Evolutionary conservation across 2,797 vertebrate genomes (phyloP).

Genomic region (Intellagama lesueurii): DNA sequence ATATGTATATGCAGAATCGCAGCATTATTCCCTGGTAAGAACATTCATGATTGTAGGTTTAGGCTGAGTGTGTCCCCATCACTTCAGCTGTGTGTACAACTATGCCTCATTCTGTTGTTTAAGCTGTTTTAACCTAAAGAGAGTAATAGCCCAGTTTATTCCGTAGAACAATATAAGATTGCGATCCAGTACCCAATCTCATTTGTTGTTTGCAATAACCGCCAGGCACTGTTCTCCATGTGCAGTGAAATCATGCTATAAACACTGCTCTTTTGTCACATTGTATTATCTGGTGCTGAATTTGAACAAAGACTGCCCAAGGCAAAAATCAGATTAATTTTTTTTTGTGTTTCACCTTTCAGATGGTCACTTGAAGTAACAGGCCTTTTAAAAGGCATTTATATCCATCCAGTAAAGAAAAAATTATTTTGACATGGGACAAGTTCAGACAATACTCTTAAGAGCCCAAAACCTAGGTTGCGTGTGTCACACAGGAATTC

Average conservation of each 20-base stretch:
- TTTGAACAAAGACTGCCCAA: slow-evolving; percentile 37
- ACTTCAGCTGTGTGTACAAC: background rate
- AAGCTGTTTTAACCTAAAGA: background rate
- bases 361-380: background rate
- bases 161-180: background rate
- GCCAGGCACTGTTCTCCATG: background rate
- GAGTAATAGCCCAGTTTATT: background rate
- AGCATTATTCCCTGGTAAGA: background rate
- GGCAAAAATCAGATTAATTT: background rate
- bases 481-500: background rate
- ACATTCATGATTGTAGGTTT: background rate
- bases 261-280: background rate
- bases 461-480: background rate
- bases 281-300: slow-evolving; percentile 16
- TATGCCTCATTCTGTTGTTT: background rate
- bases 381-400: background rate
- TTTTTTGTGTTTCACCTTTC: slow-evolving; percentile 3
- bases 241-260: background rate
- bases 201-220: background rate
- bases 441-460: background rate
- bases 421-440: background rate
- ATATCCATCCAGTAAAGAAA: background rate
- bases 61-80: background rate
- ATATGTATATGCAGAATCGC: background rate
- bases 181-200: background rate